phyloP scores from a whole-genome alignment of 2,797 vertebrate genomes.

The Gobionotothen gibberifrons region DNA sequence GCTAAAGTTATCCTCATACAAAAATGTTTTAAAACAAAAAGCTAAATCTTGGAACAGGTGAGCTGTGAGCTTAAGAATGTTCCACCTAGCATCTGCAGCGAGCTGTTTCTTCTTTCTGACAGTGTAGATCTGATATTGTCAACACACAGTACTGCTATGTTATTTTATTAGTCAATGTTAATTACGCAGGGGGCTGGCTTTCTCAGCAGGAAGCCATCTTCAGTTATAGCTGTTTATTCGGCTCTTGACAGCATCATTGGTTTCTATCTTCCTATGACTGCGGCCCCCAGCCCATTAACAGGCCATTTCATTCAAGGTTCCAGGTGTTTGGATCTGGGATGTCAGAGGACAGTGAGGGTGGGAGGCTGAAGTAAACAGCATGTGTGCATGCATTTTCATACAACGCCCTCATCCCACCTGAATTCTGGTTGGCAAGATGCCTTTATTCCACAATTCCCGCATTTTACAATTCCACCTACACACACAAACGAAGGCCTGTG shows the following conservation, averaged over 20 bases:
- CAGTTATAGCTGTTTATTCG: conserved; percentile 53
- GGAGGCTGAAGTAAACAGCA: conserved; percentile 81
- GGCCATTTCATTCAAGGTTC: conserved; percentile 50
- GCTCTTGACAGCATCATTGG: conserved; percentile 46
- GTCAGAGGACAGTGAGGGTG: conserved; percentile 69
- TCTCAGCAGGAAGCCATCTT: conserved; percentile 52
- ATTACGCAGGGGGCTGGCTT: conserved; percentile 46
- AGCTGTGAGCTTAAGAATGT: conserved; percentile 18
- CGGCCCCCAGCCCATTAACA: conserved; percentile 60
- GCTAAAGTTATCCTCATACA: background rate
- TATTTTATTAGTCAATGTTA: conserved; percentile 56
- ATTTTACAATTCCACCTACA: conserved; percentile 71
- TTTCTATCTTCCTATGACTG: conserved; percentile 41
- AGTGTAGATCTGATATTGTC: conserved; percentile 25
- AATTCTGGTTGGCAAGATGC: conserved; percentile 64
- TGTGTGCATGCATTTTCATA: conserved; percentile 78
- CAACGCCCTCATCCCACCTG: conserved; percentile 59
- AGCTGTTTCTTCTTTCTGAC: conserved; percentile 14
- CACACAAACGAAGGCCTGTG: conserved; percentile 40
- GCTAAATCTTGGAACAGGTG: background rate
- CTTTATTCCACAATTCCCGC: conserved; percentile 52
- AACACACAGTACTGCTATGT: conserved; percentile 39
- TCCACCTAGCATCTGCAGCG: background rate
- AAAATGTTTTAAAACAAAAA: background rate
- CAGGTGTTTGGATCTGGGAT: conserved; percentile 78